Conservation (phyloP, 2,888 invertebrate genomes). For the Emesis furor region DNA sequence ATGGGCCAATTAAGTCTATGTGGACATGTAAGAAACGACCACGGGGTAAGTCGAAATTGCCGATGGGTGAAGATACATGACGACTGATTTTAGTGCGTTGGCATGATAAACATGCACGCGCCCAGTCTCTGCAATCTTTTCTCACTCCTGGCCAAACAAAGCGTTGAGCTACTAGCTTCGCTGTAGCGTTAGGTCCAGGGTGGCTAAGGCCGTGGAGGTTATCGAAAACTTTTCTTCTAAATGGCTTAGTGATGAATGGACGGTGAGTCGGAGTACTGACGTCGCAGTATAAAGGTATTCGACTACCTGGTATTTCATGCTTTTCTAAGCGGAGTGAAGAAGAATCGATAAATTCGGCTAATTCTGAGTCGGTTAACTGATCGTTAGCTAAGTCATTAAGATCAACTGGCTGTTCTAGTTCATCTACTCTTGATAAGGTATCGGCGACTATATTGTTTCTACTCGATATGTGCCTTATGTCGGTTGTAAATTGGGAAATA, state of each 20-base stretch:
- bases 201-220: not conserved
- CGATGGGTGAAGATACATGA: not conserved
- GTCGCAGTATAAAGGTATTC: conserved; percentile 40
- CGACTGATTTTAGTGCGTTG: conserved; percentile 78
- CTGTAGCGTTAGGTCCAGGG: not conserved
- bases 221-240: not conserved
- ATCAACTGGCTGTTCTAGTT: not conserved
- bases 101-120: conserved; percentile 74
- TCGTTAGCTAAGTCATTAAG: not conserved
- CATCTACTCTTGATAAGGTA: not conserved
- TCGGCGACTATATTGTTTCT: not conserved
- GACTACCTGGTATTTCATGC: conserved; percentile 28
- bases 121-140: conserved; percentile 70
- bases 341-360: not conserved
- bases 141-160: conserved; percentile 79
- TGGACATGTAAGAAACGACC: not conserved
- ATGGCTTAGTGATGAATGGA: conserved; percentile 35
- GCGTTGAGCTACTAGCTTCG: not conserved
- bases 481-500: not conserved
- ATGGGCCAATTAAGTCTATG: conserved; percentile 77
- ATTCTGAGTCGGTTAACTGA: not conserved
- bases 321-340: not conserved
- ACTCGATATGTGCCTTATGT: not conserved
- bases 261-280: conserved; percentile 29
- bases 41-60: not conserved